Evolutionary conservation across 2,797 vertebrate species (phyloP).

Genomic region (Malacoraja senta): DNA sequence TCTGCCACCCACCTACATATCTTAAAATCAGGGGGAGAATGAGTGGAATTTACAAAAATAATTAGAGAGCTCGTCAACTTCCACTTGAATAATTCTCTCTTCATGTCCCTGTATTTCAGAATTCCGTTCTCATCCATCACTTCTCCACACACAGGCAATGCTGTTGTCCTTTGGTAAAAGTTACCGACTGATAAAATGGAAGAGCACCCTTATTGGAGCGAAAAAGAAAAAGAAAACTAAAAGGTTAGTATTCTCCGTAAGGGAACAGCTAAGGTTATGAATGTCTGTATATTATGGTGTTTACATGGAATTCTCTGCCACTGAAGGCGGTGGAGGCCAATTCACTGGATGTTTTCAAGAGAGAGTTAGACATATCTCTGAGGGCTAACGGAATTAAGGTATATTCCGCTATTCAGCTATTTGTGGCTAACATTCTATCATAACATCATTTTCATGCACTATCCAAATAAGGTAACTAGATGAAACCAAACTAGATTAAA

Average conservation of each 20-base stretch:
- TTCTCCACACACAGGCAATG: not conserved
- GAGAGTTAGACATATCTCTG: too few relatives aligned
- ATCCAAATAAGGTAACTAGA: too few relatives aligned
- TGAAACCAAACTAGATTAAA: too few relatives aligned
- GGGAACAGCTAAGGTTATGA: not conserved
- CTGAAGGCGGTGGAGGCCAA: too few relatives aligned
- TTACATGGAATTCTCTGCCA: too few relatives aligned
- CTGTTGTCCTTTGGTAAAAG: not conserved
- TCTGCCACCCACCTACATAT: not conserved
- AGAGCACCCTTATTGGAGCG: not conserved
- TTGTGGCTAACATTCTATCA: too few relatives aligned
- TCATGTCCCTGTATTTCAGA: not conserved
- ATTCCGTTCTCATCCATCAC: not conserved
- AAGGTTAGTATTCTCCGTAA: not conserved
- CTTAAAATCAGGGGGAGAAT: not conserved
- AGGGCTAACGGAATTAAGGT: too few relatives aligned
- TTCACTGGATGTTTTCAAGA: too few relatives aligned
- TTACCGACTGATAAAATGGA: not conserved
- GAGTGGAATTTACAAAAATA: conserved; percentile 14
- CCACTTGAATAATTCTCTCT: not conserved
- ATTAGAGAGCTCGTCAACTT: not conserved
- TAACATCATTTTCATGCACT: too few relatives aligned
- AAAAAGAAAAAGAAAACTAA: too few relatives aligned
- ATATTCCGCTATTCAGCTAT: too few relatives aligned
- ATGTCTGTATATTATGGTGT: not conserved